Evolutionary conservation across 2,888 invertebrate species (phyloP).

Genomic region (Nomada flava): DNA sequence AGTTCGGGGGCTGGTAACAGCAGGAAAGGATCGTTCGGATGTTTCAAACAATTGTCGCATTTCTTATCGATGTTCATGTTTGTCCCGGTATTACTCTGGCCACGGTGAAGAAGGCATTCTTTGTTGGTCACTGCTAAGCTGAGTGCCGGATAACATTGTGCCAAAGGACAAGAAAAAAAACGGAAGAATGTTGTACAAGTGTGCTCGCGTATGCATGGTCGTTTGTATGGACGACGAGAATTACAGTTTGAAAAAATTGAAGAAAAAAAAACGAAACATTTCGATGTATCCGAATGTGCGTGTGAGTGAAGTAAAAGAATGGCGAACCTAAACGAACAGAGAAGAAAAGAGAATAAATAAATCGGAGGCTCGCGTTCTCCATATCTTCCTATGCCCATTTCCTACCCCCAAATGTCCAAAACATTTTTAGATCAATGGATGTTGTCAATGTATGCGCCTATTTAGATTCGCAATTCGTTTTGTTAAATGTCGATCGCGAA

Average conservation of each 20-base stretch:
- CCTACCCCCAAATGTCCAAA: constrained; percentile 63
- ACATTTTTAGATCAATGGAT: constrained; percentile 72
- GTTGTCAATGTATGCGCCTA: constrained; percentile 71
- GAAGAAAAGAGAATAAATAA: constrained; percentile 5
- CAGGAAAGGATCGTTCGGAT: constrained; percentile 54
- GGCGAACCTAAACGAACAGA: constrained; percentile 34
- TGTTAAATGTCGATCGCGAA: constrained; percentile 23
- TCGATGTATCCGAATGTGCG: constrained; percentile 15
- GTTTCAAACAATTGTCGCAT: constrained; percentile 67
- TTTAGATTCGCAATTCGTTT: constrained; percentile 59
- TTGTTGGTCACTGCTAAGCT: constrained; percentile 70
- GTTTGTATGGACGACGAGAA: constrained; percentile 5
- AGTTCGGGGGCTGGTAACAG: constrained; percentile 75
- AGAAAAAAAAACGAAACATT: not conserved
- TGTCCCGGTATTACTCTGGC: constrained; percentile 67
- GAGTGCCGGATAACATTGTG: constrained; percentile 77
- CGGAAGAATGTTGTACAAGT: constrained; percentile 47
- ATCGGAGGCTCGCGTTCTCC: constrained; percentile 49
- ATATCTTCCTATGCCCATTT: constrained; percentile 64
- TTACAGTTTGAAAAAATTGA: not conserved
- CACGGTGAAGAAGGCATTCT: constrained; percentile 76
- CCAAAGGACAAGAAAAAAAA: constrained; percentile 71
- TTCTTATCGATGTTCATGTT: constrained; percentile 68
- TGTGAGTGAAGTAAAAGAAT: constrained; percentile 24
- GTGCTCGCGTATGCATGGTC: constrained; percentile 2